A percentile compares a stretch with the other conserved stretches of the same genome.
Evolutionary conservation across 2,888 invertebrate species (phyloP).

Genomic region (Germaria angustata): DNA sequence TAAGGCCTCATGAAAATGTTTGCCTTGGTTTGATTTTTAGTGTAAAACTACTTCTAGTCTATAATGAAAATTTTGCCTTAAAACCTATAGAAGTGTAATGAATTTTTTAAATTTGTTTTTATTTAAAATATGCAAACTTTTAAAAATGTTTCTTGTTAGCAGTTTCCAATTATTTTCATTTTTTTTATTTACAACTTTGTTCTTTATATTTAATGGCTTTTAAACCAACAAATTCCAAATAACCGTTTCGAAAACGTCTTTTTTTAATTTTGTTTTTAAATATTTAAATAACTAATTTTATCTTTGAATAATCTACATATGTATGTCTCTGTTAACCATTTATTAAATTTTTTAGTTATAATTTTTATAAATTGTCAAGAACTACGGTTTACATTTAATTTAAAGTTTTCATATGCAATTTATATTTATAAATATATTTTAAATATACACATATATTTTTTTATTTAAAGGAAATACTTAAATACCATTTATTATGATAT

Average conservation of each 20-base stretch:
- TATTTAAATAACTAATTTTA: slow-evolving; percentile 3
- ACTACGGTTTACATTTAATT: slow-evolving; percentile 24
- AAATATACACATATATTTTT: slow-evolving; percentile 2
- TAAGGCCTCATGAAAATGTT: not conserved
- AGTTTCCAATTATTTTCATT: slow-evolving; percentile 8
- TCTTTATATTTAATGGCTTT: slow-evolving; percentile 2
- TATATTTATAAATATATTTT: slow-evolving; percentile 4
- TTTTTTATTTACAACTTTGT: slow-evolving; percentile 8
- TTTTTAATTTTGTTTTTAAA: slow-evolving; percentile 5
- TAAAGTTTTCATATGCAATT: not conserved
- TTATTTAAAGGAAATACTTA: slow-evolving; percentile 3
- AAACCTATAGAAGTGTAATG: slow-evolving; percentile 1
- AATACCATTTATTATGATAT: slow-evolving; percentile 2
- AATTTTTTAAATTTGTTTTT: slow-evolving; percentile 37
- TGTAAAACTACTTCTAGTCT: slow-evolving; percentile 50
- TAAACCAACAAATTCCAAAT: slow-evolving; percentile 30
- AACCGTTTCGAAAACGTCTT: slow-evolving; percentile 41
- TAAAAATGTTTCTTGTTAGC: slow-evolving; percentile 22
- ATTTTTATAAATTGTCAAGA: slow-evolving; percentile 33
- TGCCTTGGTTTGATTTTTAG: not conserved
- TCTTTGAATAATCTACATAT: not conserved
- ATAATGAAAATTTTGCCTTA: slow-evolving; percentile 60
- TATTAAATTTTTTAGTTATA: not conserved
- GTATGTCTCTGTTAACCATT: slow-evolving; percentile 9
- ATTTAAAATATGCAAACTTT: not conserved